A percentile compares a stretch with the other conserved stretches of the same genome.
phyloP scores from a whole-genome alignment of 2,888 invertebrate species.

The Caenorhabditis plicata region DNA sequence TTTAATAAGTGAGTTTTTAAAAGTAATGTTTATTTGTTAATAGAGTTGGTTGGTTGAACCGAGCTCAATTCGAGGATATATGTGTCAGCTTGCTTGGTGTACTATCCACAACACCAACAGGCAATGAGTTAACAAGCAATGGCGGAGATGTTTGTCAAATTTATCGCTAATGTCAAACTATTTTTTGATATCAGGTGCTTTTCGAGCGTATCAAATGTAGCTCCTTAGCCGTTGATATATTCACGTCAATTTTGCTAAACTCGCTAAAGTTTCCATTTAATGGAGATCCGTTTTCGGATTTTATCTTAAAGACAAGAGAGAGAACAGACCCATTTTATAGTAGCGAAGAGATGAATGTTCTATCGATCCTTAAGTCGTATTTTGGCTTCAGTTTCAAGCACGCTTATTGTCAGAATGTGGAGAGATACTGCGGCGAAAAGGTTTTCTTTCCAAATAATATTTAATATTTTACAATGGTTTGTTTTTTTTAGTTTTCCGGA shows the following conservation, averaged over 20 bases:
- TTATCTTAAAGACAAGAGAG: slow-evolving; percentile 16
- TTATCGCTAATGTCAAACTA: slow-evolving; percentile 13
- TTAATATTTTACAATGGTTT: background rate
- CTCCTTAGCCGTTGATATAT: slow-evolving; percentile 18
- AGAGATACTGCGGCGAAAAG: background rate
- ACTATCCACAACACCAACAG: slow-evolving; percentile 2
- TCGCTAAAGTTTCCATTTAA: slow-evolving; percentile 25
- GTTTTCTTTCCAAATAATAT: slow-evolving; percentile 5
- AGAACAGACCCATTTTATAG: slow-evolving; percentile 15
- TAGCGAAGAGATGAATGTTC: slow-evolving; percentile 14
- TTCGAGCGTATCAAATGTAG: slow-evolving; percentile 17
- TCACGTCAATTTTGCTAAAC: slow-evolving; percentile 13
- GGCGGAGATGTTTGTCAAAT: slow-evolving; percentile 2
- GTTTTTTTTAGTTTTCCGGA: slow-evolving; percentile 10
- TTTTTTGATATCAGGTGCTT: slow-evolving; percentile 12
- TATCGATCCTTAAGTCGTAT: slow-evolving; percentile 12
- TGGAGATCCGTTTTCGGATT: slow-evolving; percentile 21
- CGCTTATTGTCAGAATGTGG: background rate
- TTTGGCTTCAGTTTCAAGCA: slow-evolving; percentile 5
- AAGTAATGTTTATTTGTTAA: background rate
- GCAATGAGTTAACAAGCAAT: background rate
- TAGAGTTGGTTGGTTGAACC: background rate
- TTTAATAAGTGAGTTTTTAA: background rate
- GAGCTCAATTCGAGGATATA: slow-evolving; percentile 2
- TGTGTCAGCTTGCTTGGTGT: slow-evolving; percentile 1